phyloP scores from a whole-genome alignment of 1,140 invertebrate species.

The Laupala kohalensis region DNA sequence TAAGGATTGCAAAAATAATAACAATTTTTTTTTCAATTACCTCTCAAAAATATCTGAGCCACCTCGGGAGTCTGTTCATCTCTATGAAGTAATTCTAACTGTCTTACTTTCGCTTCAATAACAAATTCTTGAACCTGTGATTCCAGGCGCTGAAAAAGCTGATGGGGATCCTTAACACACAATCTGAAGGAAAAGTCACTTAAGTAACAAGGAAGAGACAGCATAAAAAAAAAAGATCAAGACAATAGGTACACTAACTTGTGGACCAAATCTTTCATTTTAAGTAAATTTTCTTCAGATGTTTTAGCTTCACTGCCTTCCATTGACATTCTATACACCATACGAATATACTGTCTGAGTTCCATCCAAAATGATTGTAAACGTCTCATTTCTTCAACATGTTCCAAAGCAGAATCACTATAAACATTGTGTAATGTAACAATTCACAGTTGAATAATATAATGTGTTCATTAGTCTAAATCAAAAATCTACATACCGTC shows the following conservation, averaged over 20 bases:
- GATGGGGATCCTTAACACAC: slow-evolving; percentile 42
- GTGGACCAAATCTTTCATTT: slow-evolving; percentile 12
- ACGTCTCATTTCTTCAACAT: slow-evolving; percentile 34
- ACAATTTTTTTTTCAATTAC: slow-evolving; percentile 20
- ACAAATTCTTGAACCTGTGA: slow-evolving; percentile 47
- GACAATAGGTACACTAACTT: slow-evolving; percentile 3
- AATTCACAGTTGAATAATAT: neutral
- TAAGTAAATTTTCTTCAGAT: slow-evolving; percentile 6
- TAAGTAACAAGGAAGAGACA: too few species aligned
- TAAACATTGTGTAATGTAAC: neutral
- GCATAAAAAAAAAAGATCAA: too few species aligned
- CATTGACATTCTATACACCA: slow-evolving; percentile 32
- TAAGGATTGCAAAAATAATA: neutral
- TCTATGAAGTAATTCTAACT: slow-evolving; percentile 36
- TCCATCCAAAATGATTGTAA: slow-evolving; percentile 40
- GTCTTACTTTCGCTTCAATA: slow-evolving; percentile 44
- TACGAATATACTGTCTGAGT: slow-evolving; percentile 35
- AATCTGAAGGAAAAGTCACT: slow-evolving; percentile 33
- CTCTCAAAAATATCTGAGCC: slow-evolving; percentile 36
- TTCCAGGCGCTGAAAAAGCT: slow-evolving; percentile 44
- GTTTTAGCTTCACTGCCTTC: slow-evolving; percentile 18
- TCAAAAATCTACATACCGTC: slow-evolving; percentile 1
- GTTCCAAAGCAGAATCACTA: slow-evolving; percentile 30
- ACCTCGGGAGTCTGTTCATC: slow-evolving; percentile 33
- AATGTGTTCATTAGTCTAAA: neutral